Conservation (phyloP, 2,113 vertebrate species). For the Stomatorhinus ivindoensis region DNA sequence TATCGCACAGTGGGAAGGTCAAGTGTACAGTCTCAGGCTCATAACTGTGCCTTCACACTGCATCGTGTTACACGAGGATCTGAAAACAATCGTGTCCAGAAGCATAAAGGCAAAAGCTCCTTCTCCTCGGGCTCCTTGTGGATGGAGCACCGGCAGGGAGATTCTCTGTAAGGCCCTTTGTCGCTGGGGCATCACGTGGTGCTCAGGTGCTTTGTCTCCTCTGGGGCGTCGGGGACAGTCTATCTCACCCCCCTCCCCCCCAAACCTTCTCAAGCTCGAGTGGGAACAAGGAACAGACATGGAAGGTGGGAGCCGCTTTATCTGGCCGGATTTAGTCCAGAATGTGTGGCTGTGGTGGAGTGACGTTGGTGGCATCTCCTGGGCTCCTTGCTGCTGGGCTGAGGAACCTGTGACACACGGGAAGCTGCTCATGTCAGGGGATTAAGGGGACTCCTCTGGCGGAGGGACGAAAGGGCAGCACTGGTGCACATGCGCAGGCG, state of each 20-base stretch:
- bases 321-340: not conserved
- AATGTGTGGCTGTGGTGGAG: not conserved
- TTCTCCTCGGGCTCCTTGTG: constrained; percentile 14
- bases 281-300: not conserved
- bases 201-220: constrained; percentile 6
- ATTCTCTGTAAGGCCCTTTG: constrained; percentile 33
- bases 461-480: constrained; percentile 1
- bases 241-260: not conserved
- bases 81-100: not conserved
- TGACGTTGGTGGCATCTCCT: not conserved
- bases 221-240: not conserved
- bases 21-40: not conserved
- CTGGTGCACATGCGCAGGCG: no score
- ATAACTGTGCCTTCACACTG: constrained; percentile 1
- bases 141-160: constrained; percentile 29
- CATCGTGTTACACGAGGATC: not conserved
- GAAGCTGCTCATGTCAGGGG: not conserved
- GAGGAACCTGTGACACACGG: not conserved
- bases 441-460: not conserved
- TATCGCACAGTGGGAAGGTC: not conserved
- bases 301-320: not conserved
- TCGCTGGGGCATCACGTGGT: constrained; percentile 31
- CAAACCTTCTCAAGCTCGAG: not conserved
- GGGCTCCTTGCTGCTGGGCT: not conserved
- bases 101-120: not conserved